Evolutionary conservation across 53 echinoderm and acorn worm genomes (phyloP).

Genomic region (Zoroaster sp.): DNA sequence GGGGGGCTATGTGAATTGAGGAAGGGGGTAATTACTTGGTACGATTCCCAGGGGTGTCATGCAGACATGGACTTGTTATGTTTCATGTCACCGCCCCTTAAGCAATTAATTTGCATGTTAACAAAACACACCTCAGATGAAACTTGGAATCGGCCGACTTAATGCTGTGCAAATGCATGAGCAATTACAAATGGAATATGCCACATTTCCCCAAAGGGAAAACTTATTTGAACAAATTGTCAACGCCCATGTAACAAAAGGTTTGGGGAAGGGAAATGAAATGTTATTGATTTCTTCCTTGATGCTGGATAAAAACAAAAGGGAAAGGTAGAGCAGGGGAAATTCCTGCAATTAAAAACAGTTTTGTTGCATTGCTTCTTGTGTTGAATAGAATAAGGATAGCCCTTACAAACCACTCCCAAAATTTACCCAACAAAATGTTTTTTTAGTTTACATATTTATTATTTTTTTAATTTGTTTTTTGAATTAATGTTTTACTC

Average conservation of each 20-base stretch:
- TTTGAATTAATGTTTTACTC: no score
- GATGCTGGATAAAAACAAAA: neutral
- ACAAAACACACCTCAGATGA: neutral
- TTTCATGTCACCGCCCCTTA: neutral
- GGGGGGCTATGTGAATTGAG: neutral
- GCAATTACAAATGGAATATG: neutral
- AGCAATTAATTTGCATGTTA: neutral
- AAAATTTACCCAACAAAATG: no score
- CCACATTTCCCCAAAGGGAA: neutral
- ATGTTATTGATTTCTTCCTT: conserved; percentile 25
- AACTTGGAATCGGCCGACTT: neutral
- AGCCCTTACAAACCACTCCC: no score
- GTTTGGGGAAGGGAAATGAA: conserved; percentile 6
- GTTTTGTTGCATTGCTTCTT: neutral
- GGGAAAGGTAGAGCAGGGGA: neutral
- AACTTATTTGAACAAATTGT: neutral
- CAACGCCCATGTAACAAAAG: conserved; percentile 19
- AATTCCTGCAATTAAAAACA: neutral
- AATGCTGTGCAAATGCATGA: neutral
- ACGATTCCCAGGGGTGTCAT: neutral
- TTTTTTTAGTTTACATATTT: no score
- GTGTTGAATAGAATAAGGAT: no score
- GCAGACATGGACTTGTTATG: neutral
- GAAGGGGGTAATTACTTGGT: neutral
- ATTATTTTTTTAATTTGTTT: no score